Conservation (phyloP, 2,797 vertebrate species). For the Peromyscus nudipes region DNA sequence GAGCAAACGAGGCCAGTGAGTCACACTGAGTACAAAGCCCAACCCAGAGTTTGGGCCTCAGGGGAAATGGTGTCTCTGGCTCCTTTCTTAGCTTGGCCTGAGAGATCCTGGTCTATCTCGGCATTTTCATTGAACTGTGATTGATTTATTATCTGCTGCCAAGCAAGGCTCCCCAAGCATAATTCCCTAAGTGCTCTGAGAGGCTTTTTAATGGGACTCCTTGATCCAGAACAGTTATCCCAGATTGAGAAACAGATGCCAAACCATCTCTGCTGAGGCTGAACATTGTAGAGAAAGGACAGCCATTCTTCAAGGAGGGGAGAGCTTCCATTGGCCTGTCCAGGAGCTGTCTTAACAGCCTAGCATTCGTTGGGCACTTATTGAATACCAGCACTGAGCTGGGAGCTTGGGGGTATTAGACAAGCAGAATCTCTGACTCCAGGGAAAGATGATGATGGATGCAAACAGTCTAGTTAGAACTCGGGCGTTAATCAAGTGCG, state of each 20-base stretch:
- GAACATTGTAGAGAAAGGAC: conserved; percentile 61
- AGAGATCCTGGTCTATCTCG: not conserved
- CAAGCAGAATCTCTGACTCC: not conserved
- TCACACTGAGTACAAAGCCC: conserved; percentile 43
- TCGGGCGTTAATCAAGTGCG: not conserved
- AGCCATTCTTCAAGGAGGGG: not conserved
- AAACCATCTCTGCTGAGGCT: conserved; percentile 43
- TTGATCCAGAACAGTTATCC: conserved; percentile 77
- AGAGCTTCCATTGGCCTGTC: not conserved
- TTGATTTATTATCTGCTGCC: conserved; percentile 74
- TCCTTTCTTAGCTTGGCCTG: conserved; percentile 43
- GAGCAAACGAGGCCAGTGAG: not conserved
- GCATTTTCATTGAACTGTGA: conserved; percentile 62
- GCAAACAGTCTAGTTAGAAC: not conserved
- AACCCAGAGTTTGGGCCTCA: conserved; percentile 54
- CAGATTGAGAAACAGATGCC: conserved; percentile 78
- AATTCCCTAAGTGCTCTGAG: conserved; percentile 72
- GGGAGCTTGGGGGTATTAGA: not conserved
- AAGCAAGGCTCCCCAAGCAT: conserved; percentile 59
- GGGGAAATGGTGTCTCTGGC: not conserved
- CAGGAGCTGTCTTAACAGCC: not conserved
- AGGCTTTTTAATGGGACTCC: conserved; percentile 66
- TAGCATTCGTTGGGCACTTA: not conserved
- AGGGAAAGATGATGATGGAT: not conserved
- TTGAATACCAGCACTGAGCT: not conserved